A percentile compares a stretch with the other conserved stretches of the same genome.
Conservation (phyloP, 2,797 vertebrate species). For the Pantherophis alleghaniensis region DNA sequence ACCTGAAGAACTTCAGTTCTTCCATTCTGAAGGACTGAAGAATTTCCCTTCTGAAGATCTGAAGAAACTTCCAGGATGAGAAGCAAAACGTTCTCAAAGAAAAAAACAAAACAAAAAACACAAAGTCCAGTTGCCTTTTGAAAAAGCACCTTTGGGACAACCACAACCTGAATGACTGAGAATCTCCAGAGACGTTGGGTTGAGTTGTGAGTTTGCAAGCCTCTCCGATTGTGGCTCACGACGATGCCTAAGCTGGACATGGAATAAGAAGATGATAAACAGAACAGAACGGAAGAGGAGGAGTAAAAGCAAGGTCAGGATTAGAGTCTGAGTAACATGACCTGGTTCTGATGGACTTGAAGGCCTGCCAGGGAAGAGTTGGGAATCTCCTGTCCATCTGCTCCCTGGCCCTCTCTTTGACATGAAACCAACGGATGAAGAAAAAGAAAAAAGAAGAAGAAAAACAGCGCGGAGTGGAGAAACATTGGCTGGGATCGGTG, state of each 20-base stretch:
- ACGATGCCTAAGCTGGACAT: constrained; percentile 14
- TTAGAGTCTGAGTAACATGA: constrained; percentile 26
- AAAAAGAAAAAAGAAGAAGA: not conserved
- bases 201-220: not conserved
- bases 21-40: not conserved
- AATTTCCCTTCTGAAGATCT: not conserved
- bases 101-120: not conserved
- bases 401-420: constrained; percentile 35
- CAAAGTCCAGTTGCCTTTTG: not conserved
- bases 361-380: not conserved
- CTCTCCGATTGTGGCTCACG: not conserved
- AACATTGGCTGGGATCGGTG: not conserved
- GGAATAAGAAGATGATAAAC: not conserved
- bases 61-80: not conserved
- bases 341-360: constrained; percentile 1
- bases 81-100: not conserved
- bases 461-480: not conserved
- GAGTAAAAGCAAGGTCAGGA: not conserved
- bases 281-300: no score
- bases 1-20: no score
- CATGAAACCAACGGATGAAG: constrained; percentile 23
- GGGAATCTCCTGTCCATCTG: constrained; percentile 40
- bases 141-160: not conserved
- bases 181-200: not conserved
- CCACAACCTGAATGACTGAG: not conserved